phyloP scores from a whole-genome alignment of 1,140 invertebrate species.

The Hestina assimilis region DNA sequence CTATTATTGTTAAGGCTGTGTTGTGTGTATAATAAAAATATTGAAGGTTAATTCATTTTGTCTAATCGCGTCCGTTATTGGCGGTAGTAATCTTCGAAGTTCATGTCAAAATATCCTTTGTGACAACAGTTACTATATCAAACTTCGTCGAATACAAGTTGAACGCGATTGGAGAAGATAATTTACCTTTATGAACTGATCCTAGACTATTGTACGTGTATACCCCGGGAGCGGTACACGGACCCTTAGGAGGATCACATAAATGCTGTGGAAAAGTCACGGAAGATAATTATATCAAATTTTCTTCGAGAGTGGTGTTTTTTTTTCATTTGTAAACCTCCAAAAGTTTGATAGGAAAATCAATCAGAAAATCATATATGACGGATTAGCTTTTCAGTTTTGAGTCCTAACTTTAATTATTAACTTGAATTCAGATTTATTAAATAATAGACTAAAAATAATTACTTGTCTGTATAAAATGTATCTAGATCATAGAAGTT shows the following conservation, averaged over 20 bases:
- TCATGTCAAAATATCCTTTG: background rate
- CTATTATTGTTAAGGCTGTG: constrained; percentile 76
- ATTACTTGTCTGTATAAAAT: too few relatives aligned
- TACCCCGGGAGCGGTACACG: constrained; percentile 43
- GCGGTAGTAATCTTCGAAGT: constrained; percentile 23
- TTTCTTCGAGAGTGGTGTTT: constrained; percentile 66
- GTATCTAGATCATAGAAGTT: too few relatives aligned
- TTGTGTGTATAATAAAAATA: constrained; percentile 60
- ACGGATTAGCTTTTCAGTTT: constrained; percentile 41
- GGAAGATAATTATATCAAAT: constrained; percentile 63
- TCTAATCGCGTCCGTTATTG: constrained; percentile 23
- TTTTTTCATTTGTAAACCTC: constrained; percentile 73
- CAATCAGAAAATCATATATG: constrained; percentile 56
- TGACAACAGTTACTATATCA: background rate
- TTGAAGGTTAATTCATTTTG: constrained; percentile 35
- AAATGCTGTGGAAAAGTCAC: constrained; percentile 62
- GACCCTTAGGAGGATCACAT: constrained; percentile 61
- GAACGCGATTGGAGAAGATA: constrained; percentile 26
- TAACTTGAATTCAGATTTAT: background rate
- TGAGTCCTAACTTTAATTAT: constrained; percentile 18
- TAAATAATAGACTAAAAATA: background rate
- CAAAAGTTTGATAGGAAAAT: constrained; percentile 77
- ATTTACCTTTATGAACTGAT: constrained; percentile 44
- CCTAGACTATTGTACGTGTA: constrained; percentile 46
- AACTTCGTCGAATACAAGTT: constrained; percentile 11